phyloP scores from a whole-genome alignment of 2,113 vertebrate species.

The Gila orcuttii region DNA sequence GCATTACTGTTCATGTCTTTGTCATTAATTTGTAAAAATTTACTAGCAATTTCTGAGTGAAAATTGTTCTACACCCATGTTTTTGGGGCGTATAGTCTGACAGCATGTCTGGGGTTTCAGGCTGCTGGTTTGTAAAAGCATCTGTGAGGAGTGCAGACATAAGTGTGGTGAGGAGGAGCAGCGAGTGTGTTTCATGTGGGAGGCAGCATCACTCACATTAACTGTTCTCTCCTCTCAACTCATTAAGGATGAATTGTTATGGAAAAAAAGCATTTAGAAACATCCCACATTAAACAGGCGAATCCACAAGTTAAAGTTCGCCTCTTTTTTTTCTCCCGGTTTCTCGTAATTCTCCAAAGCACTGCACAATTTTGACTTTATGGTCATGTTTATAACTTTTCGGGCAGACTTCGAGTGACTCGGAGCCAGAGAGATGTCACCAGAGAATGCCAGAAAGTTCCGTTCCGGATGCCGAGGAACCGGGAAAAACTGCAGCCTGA shows the following conservation, averaged over 20 bases:
- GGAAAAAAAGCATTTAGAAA: slow-evolving; percentile 35
- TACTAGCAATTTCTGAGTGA: no score
- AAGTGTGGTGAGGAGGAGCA: neutral
- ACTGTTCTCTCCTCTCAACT: slow-evolving; percentile 58
- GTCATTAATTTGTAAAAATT: no score
- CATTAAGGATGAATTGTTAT: slow-evolving; percentile 45
- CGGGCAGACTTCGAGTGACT: slow-evolving; percentile 32
- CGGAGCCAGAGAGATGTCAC: slow-evolving; percentile 44
- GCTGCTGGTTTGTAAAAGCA: neutral
- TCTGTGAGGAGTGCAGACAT: slow-evolving; percentile 14
- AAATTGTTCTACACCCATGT: no score
- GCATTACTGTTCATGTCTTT: no score
- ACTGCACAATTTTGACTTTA: slow-evolving; percentile 43
- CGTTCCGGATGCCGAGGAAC: slow-evolving; percentile 52
- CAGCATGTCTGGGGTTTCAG: neutral
- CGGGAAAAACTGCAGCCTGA: slow-evolving; percentile 46
- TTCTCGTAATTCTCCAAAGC: slow-evolving; percentile 33
- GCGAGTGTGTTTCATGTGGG: slow-evolving; percentile 35
- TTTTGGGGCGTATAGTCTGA: neutral
- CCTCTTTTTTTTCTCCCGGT: neutral
- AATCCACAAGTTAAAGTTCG: slow-evolving; percentile 10
- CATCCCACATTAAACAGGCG: slow-evolving; percentile 25
- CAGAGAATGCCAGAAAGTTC: slow-evolving; percentile 40
- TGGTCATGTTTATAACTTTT: slow-evolving; percentile 29
- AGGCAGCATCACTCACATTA: slow-evolving; percentile 69